Percentiles rank a stretch among this genome's conserved stretches.
phyloP scores from a whole-genome alignment of 2,888 invertebrate genomes.

The Dromius quadrimaculatus region DNA sequence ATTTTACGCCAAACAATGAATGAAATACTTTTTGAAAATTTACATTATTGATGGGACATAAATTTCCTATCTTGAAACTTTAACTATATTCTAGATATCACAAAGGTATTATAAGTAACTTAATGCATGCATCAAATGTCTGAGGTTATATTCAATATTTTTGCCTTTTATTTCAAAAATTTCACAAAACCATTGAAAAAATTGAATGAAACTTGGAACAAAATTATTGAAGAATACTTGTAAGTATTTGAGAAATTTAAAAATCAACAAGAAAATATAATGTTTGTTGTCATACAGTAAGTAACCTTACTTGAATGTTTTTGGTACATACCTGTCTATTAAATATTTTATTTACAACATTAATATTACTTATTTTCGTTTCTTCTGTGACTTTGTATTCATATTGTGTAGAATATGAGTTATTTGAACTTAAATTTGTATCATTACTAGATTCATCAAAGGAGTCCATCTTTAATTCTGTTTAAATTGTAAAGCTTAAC shows the following conservation, averaged over 20 bases:
- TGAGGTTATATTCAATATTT: no score
- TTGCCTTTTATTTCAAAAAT: no score
- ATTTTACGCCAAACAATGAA: no score
- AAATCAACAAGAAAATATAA: neutral
- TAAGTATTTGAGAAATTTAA: neutral
- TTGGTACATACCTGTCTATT: constrained; percentile 59
- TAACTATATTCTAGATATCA: no score
- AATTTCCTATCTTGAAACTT: no score
- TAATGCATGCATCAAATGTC: no score
- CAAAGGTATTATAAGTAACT: no score
- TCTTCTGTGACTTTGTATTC: constrained; percentile 33
- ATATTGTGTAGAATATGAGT: constrained; percentile 47
- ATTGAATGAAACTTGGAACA: neutral
- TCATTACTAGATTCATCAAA: constrained; percentile 19
- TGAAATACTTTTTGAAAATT: no score
- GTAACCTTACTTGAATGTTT: neutral
- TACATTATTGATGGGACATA: no score
- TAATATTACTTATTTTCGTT: constrained; percentile 48
- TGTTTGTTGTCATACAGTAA: neutral
- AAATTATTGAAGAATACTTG: neutral
- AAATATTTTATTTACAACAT: constrained; percentile 57
- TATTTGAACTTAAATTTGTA: constrained; percentile 29
- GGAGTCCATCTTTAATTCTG: constrained; percentile 49
- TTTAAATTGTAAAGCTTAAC: constrained; percentile 41
- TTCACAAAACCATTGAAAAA: neutral